Evolutionary conservation across 2,797 vertebrate species (phyloP), one percentile per base, ranked within the genome.

Genomic region (Yasuhikotakia modesta): DNA sequence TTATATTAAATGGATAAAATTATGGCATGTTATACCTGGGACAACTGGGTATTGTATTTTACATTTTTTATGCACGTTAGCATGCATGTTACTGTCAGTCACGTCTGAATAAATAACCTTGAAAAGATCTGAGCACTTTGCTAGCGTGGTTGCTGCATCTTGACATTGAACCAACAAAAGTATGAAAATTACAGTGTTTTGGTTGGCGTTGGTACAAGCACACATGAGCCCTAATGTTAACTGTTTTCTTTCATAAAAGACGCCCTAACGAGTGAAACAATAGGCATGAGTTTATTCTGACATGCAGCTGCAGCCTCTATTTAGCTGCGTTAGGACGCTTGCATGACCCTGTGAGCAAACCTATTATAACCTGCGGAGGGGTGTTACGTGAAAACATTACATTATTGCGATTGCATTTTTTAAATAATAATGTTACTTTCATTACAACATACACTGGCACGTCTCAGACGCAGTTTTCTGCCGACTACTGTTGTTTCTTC

Each of bases 201-300:
- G 43, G 39, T 72, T 79, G 72, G 32, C 48, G 75, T 30, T 61
- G 57, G 65, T 55, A 46, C 70, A 78, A 50, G 67, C 52, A 80
- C 69, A 67, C 75, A 57, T 67, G 43, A 58, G 24, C 61, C 70
- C 61, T 75, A 72, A 83, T 78, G 78, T 76, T 76, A 76, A 78
- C 45, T 48, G 32, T 43, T 64, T 91, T 64, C 91, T 85, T 76
- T 85, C 90, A 90, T 91, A 87, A 88, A 86, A 84, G 87, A 92
- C 91, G 90, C 86, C 48, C 84, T 27, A 70, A 79, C 70, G 82
- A 83, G 83, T 72, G 82, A 93, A 81, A 94, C 92, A 93, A 94
- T 93, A 91, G 90, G 86, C 86, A 88, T 89, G 91, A 92, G 91
- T 94, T 92, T 89, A 82, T 57, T 57, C 89, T 79, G 87, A 83